phyloP scores from a whole-genome alignment of 2,888 invertebrate species.

The Oscheius sp. region DNA sequence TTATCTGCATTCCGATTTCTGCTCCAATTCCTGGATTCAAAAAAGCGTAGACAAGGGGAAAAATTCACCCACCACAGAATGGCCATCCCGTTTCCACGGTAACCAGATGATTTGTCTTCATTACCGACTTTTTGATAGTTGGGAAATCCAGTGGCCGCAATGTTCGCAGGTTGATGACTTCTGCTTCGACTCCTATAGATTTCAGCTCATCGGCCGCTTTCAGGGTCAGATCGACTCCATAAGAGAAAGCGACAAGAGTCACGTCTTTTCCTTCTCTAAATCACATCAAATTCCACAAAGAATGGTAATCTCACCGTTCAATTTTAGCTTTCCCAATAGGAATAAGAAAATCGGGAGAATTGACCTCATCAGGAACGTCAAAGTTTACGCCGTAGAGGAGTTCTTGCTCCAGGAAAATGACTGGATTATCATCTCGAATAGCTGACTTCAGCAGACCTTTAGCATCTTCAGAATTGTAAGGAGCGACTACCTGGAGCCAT shows the following conservation, averaged over 20 bases:
- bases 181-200: slow-evolving; percentile 81
- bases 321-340: slow-evolving; percentile 94
- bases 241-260: slow-evolving; percentile 90
- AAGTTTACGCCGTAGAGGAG: slow-evolving; percentile 88
- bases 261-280: slow-evolving; percentile 82
- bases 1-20: slow-evolving; percentile 89
- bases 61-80: slow-evolving; percentile 76
- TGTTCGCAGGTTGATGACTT: slow-evolving; percentile 89
- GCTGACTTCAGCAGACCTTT: slow-evolving; percentile 92
- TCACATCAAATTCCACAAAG: background rate
- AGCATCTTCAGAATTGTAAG: slow-evolving; percentile 91
- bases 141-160: slow-evolving; percentile 84
- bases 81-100: slow-evolving; percentile 98
- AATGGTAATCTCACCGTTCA: slow-evolving; percentile 77
- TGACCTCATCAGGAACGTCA: slow-evolving; percentile 89
- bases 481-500: slow-evolving; percentile 79
- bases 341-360: slow-evolving; percentile 87
- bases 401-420: slow-evolving; percentile 94
- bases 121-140: slow-evolving; percentile 81
- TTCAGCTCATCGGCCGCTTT: slow-evolving; percentile 89
- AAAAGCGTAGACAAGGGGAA: background rate
- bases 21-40: slow-evolving; percentile 81
- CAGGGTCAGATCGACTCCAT: slow-evolving; percentile 86
- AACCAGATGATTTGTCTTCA: slow-evolving; percentile 93
- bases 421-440: slow-evolving; percentile 83